A percentile compares a stretch with the other conserved stretches of the same genome.
These are phyloP conservation scores for Nycticryphes semicollaris DNA, from an alignment of 2,113 vertebrate genomes.

Conservation along the genomic window DNA sequence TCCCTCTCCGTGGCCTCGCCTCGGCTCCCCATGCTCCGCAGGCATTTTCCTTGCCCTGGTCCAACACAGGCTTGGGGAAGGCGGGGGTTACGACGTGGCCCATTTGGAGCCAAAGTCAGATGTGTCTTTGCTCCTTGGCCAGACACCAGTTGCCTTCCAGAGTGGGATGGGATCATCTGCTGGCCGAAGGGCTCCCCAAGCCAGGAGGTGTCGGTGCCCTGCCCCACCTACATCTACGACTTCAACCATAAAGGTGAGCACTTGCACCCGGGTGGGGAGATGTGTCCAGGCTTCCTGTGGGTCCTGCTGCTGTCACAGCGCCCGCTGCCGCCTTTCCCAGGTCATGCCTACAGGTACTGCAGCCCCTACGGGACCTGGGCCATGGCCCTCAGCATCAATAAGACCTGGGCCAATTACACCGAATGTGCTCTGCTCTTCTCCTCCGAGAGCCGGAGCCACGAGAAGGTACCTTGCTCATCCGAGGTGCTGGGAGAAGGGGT, in stretches of 20 bases:
- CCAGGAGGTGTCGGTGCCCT: conserved; percentile 79
- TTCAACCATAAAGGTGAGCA: conserved; percentile 87
- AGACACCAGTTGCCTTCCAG: conserved; percentile 80
- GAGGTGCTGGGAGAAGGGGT: background rate
- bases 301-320: background rate
- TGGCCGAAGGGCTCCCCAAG: conserved; percentile 81
- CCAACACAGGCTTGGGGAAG: background rate
- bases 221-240: conserved; percentile 90
- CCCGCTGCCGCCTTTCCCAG: conserved; percentile 43
- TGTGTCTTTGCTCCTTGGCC: background rate
- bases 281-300: fast-evolving
- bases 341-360: conserved; percentile 85
- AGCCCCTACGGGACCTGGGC: conserved; percentile 82
- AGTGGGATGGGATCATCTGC: conserved; percentile 92
- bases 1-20: too few relatives aligned
- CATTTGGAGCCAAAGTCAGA: background rate
- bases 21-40: background rate
- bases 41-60: fast-evolving
- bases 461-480: conserved; percentile 73
- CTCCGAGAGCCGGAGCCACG: conserved; percentile 71
- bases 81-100: fast-evolving
- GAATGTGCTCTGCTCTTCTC: conserved; percentile 85
- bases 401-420: conserved; percentile 92
- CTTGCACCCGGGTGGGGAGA: background rate
- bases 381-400: conserved; percentile 81